Evolutionary conservation across 1,140 invertebrate species (phyloP).

Genomic region (Cyclina sinensis): DNA sequence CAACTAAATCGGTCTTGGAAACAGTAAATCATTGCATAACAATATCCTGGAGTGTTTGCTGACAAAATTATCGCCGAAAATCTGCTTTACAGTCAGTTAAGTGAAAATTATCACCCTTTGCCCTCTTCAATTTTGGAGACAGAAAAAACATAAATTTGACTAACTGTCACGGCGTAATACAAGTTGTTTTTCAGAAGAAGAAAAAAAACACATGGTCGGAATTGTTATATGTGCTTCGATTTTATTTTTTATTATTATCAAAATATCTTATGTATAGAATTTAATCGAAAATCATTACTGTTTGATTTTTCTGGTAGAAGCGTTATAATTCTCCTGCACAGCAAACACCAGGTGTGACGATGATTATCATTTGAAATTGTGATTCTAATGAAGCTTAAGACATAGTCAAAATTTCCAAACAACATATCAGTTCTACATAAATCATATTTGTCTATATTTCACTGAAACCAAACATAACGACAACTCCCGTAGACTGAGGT

Average conservation of each 20-base stretch:
- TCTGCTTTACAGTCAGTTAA: slow-evolving; percentile 39
- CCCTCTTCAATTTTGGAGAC: slow-evolving; percentile 59
- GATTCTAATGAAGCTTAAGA: too few species aligned
- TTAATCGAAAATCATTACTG: too few species aligned
- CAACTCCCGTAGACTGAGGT: slow-evolving; percentile 26
- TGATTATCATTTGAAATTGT: too few species aligned
- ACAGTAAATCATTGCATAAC: slow-evolving; percentile 67
- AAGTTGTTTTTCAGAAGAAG: too few species aligned
- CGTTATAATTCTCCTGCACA: too few species aligned
- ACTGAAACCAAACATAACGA: slow-evolving; percentile 18
- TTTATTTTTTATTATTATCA: too few species aligned
- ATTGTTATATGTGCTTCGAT: too few species aligned
- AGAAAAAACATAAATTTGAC: slow-evolving; percentile 36
- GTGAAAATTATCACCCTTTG: slow-evolving; percentile 58
- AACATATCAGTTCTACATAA: slow-evolving; percentile 11
- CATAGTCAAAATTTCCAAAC: not conserved
- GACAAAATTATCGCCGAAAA: slow-evolving; percentile 36
- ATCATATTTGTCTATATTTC: slow-evolving; percentile 35
- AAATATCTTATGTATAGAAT: too few species aligned
- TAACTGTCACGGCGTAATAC: slow-evolving; percentile 3
- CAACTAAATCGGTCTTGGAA: slow-evolving; percentile 32
- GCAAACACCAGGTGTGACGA: too few species aligned
- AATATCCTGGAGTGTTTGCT: slow-evolving; percentile 39
- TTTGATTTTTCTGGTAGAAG: too few species aligned
- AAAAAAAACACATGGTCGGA: too few species aligned